Base-by-base conservation (phyloP, 2,888 invertebrate genomes). In the Meghimatium bilineatum region DNA sequence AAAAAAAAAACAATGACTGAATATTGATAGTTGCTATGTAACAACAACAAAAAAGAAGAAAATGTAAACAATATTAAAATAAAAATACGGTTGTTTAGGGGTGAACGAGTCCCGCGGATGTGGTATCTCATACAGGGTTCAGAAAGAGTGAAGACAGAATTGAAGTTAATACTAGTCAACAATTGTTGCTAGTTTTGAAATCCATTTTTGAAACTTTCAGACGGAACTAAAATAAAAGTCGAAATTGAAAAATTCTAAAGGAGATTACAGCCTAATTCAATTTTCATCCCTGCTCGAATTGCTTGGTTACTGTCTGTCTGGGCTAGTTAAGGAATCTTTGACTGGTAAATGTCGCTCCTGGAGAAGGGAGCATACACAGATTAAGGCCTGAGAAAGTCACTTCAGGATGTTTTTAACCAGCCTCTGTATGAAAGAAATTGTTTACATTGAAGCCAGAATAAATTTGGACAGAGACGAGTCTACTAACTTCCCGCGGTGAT, bases 211-310 rank as follows among this genome's bases (percentile, higher is more conserved):
- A 63, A 63, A n/a, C 60, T 23, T 26, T 63, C 1, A 69, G 38
- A 10, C 38, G 69, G 67, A 32, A 29, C 32, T 17, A 29, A 29
- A 32, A 67, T 44, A 69, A 12, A n/a, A n/a, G 60, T n/a, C n/a
- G 26, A n/a, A 63, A 63, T 63, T 63, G 60, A 63, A 23, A 63
- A 69, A 29, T 69, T 17, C 38, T 36, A 69, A 69, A 69, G 69
- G 17, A 69, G 69, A 69, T 69, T 69, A 69, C 29, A 34, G 36
- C 23, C 26, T 26, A 63, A 63, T 63, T n/a, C n/a, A 63, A 63
- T 63, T 63, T 38, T 29, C 36, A n/a, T 72, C n/a, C 72, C 29
- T 14, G 32, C 23, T 32, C 0, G 32, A 12, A 29, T 66, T 29
- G 66, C 32, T 66, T 32, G 66, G 32, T 66, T 32, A 17, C 14